Evolutionary conservation across 2,113 vertebrate genomes (phyloP).

Genomic region (Podilymbus podiceps): DNA sequence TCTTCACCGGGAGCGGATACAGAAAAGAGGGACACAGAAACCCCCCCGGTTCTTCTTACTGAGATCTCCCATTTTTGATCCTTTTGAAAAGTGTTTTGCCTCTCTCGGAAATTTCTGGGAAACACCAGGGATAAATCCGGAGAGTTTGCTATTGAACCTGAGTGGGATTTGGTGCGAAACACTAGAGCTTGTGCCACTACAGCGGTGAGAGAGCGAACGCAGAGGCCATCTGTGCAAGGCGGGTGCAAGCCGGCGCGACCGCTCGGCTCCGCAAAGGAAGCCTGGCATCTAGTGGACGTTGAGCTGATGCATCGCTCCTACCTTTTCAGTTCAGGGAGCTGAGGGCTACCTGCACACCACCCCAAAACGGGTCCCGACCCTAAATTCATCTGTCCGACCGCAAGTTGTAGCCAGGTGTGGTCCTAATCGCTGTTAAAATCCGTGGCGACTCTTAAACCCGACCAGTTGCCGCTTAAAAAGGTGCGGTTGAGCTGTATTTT

Average conservation of each 20-base stretch:
- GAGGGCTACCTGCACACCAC: background rate
- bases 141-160: background rate
- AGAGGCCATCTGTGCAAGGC: background rate
- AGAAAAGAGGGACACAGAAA: background rate
- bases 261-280: conserved; percentile 73
- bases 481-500: background rate
- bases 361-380: background rate
- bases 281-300: conserved; percentile 85
- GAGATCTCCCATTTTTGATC: background rate
- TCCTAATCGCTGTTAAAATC: background rate
- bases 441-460: background rate
- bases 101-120: background rate
- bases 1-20: background rate
- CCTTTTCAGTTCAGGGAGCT: background rate
- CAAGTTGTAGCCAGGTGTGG: background rate
- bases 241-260: background rate
- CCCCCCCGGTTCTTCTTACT: rapidly evolving
- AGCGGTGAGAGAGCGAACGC: background rate
- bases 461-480: background rate
- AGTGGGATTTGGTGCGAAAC: background rate
- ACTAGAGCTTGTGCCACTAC: background rate
- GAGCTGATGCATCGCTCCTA: conserved; percentile 2
- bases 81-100: background rate
- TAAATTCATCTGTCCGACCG: rapidly evolving
- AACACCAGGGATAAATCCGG: background rate